These are phyloP conservation scores for Megatriorchis doriae DNA, from an alignment of 2,113 vertebrate genomes.

Conservation along the genomic window DNA sequence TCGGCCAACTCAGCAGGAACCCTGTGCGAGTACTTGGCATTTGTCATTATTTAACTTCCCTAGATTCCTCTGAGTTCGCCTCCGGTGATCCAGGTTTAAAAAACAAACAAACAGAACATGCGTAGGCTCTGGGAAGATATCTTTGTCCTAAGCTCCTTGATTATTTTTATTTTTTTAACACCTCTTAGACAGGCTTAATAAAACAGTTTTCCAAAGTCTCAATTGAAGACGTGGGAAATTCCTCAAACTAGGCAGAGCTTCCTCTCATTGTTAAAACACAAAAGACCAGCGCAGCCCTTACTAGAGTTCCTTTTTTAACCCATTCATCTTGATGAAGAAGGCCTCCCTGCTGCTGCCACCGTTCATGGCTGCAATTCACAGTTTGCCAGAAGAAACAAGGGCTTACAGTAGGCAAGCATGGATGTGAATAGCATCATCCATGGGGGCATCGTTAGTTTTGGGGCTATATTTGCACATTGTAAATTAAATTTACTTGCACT, in stretches of 20 bases:
- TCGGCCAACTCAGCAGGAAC: neutral
- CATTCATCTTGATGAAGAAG: constrained; percentile 36
- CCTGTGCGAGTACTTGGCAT: neutral
- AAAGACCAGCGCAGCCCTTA: constrained; percentile 46
- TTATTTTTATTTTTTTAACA: constrained; percentile 59
- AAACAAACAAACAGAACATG: constrained; percentile 27
- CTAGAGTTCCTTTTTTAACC: constrained; percentile 62
- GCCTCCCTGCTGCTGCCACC: neutral
- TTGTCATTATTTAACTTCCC: neutral
- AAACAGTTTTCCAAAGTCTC: constrained; percentile 64
- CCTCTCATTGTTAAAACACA: constrained; percentile 74
- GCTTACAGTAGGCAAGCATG: neutral
- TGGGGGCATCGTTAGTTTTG: neutral
- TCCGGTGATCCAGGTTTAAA: neutral
- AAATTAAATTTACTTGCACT: neutral
- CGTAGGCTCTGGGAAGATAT: neutral
- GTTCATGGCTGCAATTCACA: neutral
- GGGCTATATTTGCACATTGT: neutral
- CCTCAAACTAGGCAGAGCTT: constrained; percentile 73
- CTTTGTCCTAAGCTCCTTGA: constrained; percentile 15
- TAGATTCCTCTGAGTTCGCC: neutral
- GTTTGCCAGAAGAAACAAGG: neutral
- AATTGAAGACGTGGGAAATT: constrained; percentile 76
- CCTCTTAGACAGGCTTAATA: constrained; percentile 48
- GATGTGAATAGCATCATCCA: neutral